phyloP scores from a whole-genome alignment of 2,797 vertebrate genomes.

The Botia almorhae region DNA sequence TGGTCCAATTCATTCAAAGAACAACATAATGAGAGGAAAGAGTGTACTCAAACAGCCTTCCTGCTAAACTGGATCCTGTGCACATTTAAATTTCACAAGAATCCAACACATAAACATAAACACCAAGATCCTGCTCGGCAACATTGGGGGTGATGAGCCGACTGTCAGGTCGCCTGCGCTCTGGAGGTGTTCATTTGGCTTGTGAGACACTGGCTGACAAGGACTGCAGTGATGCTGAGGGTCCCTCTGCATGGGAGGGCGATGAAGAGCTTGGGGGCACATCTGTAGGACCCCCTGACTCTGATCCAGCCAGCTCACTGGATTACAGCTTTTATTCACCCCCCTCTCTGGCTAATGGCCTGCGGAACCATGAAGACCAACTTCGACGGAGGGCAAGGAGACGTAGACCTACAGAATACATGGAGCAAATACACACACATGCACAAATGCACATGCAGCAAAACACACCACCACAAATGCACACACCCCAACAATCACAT shows the following conservation, averaged over 20 bases:
- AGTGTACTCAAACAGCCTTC: constrained; percentile 38
- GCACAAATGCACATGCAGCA: constrained; percentile 73
- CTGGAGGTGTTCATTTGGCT: constrained; percentile 87
- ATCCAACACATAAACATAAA: constrained; percentile 29
- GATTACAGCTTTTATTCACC: constrained; percentile 88
- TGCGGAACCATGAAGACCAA: constrained; percentile 86
- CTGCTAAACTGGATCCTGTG: constrained; percentile 16
- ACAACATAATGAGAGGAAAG: constrained; percentile 26
- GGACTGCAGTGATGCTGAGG: constrained; percentile 71
- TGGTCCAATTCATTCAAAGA: constrained; percentile 40
- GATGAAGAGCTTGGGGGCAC: constrained; percentile 72
- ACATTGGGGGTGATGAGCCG: constrained; percentile 79
- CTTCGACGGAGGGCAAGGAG: constrained; percentile 71
- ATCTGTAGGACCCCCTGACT: constrained; percentile 66
- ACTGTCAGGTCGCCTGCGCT: constrained; percentile 88
- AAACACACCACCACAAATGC: constrained; percentile 68
- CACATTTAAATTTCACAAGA: neutral
- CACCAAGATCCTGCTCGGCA: constrained; percentile 54
- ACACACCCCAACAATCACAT: constrained; percentile 62
- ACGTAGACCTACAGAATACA: constrained; percentile 61
- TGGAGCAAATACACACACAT: constrained; percentile 67
- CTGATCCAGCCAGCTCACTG: constrained; percentile 66
- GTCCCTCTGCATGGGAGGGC: constrained; percentile 74
- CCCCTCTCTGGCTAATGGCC: constrained; percentile 89
- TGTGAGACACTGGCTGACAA: constrained; percentile 78